These are phyloP conservation scores for Ericerus pela DNA, from an alignment of 1,140 invertebrate genomes.

Conservation along the genomic window DNA sequence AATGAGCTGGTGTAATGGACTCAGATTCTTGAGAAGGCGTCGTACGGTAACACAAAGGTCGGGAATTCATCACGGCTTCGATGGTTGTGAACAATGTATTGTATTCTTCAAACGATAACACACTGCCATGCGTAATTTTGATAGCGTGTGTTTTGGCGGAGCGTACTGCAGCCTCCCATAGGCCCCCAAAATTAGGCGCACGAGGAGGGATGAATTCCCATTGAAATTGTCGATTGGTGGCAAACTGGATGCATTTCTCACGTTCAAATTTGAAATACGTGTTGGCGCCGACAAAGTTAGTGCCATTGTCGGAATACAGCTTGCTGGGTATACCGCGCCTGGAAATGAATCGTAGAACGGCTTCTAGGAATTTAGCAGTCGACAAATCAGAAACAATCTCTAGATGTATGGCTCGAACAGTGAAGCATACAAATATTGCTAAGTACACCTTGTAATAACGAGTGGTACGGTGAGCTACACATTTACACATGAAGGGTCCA, in stretches of 20 bases:
- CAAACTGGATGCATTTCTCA: not conserved
- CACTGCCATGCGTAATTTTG: conserved; percentile 16
- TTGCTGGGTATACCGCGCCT: conserved; percentile 22
- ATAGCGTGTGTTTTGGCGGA: conserved; percentile 25
- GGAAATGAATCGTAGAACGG: conserved; percentile 25
- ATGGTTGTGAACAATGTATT: conserved; percentile 24
- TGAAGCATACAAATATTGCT: conserved; percentile 28
- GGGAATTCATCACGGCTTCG: conserved; percentile 27
- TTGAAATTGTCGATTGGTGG: not conserved
- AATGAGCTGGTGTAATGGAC: not conserved
- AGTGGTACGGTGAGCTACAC: too few species aligned
- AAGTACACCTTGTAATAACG: too few species aligned
- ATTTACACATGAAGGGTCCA: too few species aligned
- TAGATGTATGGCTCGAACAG: conserved; percentile 27
- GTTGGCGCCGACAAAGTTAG: conserved; percentile 28
- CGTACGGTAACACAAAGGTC: conserved; percentile 20
- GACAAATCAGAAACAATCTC: conserved; percentile 26
- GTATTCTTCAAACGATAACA: conserved; percentile 26
- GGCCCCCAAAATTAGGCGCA: conserved; percentile 26
- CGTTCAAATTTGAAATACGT: conserved; percentile 19
- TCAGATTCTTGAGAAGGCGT: conserved; percentile 22
- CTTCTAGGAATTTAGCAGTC: conserved; percentile 25
- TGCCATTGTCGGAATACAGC: conserved; percentile 29
- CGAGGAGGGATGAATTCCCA: conserved; percentile 27
- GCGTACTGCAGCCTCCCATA: conserved; percentile 27